These are phyloP conservation scores for Stegastes partitus DNA, from an alignment of 2,113 vertebrate species.

Conservation along the genomic window DNA sequence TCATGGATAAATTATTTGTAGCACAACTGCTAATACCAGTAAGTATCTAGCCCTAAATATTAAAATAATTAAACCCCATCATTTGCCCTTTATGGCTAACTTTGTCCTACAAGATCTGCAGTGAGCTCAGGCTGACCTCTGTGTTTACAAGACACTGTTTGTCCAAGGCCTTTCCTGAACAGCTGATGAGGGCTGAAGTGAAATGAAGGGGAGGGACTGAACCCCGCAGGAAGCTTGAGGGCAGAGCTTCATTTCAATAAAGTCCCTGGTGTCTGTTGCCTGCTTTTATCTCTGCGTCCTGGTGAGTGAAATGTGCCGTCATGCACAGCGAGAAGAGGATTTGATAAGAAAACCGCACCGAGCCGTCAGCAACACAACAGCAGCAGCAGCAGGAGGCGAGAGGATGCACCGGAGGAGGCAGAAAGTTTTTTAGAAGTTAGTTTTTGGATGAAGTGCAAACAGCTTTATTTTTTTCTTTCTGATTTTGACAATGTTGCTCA, in stretches of 20 bases:
- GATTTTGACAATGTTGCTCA: slow-evolving; percentile 41
- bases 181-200: slow-evolving; percentile 35
- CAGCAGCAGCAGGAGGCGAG: background rate
- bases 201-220: slow-evolving; percentile 67
- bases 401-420: slow-evolving; percentile 12
- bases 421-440: slow-evolving; percentile 3
- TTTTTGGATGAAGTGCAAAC: slow-evolving; percentile 2
- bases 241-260: slow-evolving; percentile 59
- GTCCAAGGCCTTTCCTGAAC: slow-evolving; percentile 13
- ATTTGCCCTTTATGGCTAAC: too few species aligned
- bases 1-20: too few species aligned
- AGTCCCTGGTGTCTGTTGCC: slow-evolving; percentile 42
- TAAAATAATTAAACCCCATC: too few species aligned
- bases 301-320: slow-evolving; percentile 35
- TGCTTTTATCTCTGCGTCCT: slow-evolving; percentile 21
- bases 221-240: slow-evolving; percentile 47
- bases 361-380: background rate
- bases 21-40: too few species aligned
- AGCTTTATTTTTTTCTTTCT: background rate
- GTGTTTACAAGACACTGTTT: background rate
- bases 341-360: slow-evolving; percentile 1
- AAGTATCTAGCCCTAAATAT: too few species aligned
- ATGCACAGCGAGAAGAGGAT: slow-evolving; percentile 11
- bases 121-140: background rate
- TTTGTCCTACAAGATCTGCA: background rate